Conservation (phyloP, 2,797 vertebrate species). For the Trachurus trachurus region DNA sequence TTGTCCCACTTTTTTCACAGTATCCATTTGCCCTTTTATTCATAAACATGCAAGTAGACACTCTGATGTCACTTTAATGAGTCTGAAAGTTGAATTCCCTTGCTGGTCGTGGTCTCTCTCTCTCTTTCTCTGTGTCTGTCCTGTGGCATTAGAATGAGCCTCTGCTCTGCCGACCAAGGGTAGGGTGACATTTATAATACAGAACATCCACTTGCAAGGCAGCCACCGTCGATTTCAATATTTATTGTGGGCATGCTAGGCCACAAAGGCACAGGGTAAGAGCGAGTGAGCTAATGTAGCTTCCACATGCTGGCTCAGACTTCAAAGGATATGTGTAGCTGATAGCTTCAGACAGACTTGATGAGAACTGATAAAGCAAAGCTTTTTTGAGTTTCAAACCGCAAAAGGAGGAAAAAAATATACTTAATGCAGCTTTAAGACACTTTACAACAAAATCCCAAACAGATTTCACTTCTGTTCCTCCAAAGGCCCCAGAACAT, state of each 20-base stretch:
- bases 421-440: conserved; percentile 43
- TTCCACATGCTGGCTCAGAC: conserved; percentile 43
- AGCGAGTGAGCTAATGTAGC: conserved; percentile 66
- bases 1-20: conserved; percentile 22
- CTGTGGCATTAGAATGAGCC: conserved; percentile 56
- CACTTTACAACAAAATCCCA: conserved; percentile 40
- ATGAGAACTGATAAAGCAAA: conserved; percentile 63
- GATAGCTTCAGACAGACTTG: conserved; percentile 63
- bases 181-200: conserved; percentile 72
- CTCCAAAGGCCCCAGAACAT: conserved; percentile 1
- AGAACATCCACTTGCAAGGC: conserved; percentile 65
- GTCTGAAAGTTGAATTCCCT: conserved; percentile 59
- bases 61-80: conserved; percentile 51
- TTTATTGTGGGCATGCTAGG: conserved; percentile 63
- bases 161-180: conserved; percentile 38
- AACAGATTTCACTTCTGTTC: conserved; percentile 43
- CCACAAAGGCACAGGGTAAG: conserved; percentile 38
- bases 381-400: conserved; percentile 48
- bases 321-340: conserved; percentile 67
- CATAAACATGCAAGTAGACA: conserved; percentile 36
- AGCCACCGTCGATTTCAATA: conserved; percentile 65
- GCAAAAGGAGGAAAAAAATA: conserved; percentile 13
- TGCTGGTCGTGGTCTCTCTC: conserved; percentile 5
- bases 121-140: conserved; percentile 33
- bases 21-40: conserved; percentile 37